Evolutionary conservation across 2,797 vertebrate species (phyloP).

Genomic region (Diceros bicornis): DNA sequence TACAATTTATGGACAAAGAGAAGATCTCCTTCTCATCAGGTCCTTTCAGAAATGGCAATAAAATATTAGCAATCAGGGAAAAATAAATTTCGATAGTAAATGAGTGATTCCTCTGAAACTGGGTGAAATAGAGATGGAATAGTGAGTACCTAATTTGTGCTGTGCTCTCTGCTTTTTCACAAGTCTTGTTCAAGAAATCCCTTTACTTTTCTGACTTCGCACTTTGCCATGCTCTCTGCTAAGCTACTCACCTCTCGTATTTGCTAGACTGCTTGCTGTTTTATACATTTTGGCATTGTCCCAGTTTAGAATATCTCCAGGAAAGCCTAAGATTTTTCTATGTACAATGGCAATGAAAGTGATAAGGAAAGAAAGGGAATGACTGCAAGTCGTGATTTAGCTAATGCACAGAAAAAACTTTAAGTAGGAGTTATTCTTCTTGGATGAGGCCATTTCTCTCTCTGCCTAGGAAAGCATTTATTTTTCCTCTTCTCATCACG

Average conservation of each 20-base stretch:
- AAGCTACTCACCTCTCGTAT: not conserved
- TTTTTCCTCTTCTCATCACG: not conserved
- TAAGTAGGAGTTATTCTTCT: slow-evolving; percentile 5
- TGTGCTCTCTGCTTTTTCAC: not conserved
- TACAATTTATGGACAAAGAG: slow-evolving; percentile 12
- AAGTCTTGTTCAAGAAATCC: not conserved
- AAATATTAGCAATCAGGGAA: slow-evolving; percentile 15
- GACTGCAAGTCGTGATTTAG: not conserved
- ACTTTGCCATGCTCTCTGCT: not conserved
- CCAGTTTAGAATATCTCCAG: not conserved
- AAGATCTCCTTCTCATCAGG: not conserved
- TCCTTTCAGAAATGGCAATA: slow-evolving; percentile 10
- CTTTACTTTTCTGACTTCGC: slow-evolving; percentile 28
- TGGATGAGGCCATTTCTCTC: not conserved
- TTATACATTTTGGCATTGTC: not conserved
- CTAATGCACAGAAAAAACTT: not conserved
- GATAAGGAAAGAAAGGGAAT: not conserved
- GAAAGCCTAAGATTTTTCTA: slow-evolving; percentile 24
- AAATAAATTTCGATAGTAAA: not conserved
- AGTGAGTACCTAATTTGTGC: not conserved
- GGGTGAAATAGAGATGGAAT: not conserved
- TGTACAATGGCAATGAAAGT: not conserved
- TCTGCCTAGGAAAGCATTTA: not conserved
- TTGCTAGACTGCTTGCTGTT: slow-evolving; percentile 26
- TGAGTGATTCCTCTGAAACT: not conserved